A percentile compares a stretch with the other conserved stretches of the same genome.
phyloP scores from a whole-genome alignment of 2,113 vertebrate genomes.

The Coryphaenoides rupestris region DNA sequence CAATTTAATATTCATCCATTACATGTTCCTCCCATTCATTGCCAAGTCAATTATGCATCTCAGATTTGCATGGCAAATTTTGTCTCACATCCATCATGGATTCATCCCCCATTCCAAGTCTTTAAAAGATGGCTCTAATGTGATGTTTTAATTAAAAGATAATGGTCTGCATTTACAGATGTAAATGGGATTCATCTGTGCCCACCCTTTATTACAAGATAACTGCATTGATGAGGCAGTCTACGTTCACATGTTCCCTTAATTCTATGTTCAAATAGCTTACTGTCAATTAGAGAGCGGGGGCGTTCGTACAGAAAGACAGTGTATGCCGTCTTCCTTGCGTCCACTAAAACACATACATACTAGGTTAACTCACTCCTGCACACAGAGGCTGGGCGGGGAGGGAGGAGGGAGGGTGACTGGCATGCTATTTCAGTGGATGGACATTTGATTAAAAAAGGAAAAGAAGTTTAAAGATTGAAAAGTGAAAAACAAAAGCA shows the following conservation, averaged over 20 bases:
- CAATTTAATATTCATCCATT: slow-evolving; percentile 36
- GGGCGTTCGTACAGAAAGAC: neutral
- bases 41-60: slow-evolving; percentile 49
- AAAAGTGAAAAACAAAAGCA: neutral
- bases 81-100: slow-evolving; percentile 49
- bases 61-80: slow-evolving; percentile 38
- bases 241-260: slow-evolving; percentile 34
- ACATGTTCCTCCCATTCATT: slow-evolving; percentile 39
- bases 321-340: too few relatives aligned
- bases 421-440: neutral
- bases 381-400: too few relatives aligned
- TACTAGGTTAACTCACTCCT: neutral
- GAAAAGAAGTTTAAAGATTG: neutral
- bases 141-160: slow-evolving; percentile 61
- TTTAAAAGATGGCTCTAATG: slow-evolving; percentile 50
- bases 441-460: neutral
- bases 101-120: slow-evolving; percentile 35
- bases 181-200: slow-evolving; percentile 41
- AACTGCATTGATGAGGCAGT: slow-evolving; percentile 42
- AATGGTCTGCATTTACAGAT: slow-evolving; percentile 54
- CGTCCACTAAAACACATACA: too few relatives aligned
- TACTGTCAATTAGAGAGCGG: neutral
- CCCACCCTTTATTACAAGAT: slow-evolving; percentile 58
- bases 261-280: neutral
- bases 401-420: too few relatives aligned